Percentiles rank a stretch among this genome's conserved stretches.
Conservation (phyloP, 2,113 vertebrate species). For the Lethenteron camtschaticum region DNA sequence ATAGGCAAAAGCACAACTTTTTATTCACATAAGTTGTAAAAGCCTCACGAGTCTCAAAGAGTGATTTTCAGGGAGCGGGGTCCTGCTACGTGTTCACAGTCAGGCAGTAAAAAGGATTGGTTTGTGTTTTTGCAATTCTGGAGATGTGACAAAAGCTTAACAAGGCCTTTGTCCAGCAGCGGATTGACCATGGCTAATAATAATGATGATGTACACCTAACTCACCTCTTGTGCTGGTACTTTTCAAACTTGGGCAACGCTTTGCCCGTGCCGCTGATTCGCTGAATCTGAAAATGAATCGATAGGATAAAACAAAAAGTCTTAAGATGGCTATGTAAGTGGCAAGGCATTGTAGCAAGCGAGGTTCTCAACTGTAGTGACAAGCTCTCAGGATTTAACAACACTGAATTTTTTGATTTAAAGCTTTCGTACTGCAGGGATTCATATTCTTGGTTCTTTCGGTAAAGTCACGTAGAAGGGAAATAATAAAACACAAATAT, state of each 20-base stretch:
- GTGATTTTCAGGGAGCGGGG: not conserved
- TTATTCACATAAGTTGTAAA: too few relatives aligned
- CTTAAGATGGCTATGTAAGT: not conserved
- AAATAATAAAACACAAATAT: not conserved
- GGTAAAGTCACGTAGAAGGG: not conserved
- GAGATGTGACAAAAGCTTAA: not conserved
- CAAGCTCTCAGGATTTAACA: not conserved
- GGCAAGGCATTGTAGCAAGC: not conserved
- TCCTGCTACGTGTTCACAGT: not conserved
- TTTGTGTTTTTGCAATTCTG: not conserved
- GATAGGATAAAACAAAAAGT: not conserved
- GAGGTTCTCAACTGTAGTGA: not conserved
- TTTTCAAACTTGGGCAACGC: conserved; percentile 68
- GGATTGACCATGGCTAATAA: not conserved
- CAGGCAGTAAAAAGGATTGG: not conserved
- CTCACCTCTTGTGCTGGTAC: conserved; percentile 80
- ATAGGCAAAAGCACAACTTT: too few relatives aligned
- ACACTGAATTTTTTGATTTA: not conserved
- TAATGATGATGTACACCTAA: conserved; percentile 6
- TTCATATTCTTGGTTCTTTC: not conserved
- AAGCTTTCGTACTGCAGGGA: not conserved
- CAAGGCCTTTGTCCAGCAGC: not conserved
- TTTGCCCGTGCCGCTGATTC: conserved; percentile 84
- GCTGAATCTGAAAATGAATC: conserved; percentile 39
- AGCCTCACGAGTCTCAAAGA: not conserved